Evolutionary conservation across 2,888 invertebrate species (phyloP).

Genomic region (Anoncus sp.): DNA sequence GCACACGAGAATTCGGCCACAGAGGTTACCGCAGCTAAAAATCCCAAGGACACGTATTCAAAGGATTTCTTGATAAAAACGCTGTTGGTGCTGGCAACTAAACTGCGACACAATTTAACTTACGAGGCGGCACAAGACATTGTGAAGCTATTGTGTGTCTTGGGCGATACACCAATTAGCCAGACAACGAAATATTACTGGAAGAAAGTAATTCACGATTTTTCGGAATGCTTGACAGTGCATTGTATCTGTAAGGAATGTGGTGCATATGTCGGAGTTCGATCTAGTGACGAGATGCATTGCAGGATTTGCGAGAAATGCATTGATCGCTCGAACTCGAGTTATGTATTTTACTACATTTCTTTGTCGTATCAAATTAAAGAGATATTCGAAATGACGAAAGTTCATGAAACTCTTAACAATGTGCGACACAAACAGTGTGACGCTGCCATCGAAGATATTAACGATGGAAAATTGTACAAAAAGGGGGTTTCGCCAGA

Average conservation of each 20-base stretch:
- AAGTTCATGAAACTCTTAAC: constrained; percentile 9
- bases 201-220: constrained; percentile 6
- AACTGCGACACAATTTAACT: constrained; percentile 32
- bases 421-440: not conserved
- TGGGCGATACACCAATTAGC: not conserved
- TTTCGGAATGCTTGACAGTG: constrained; percentile 23
- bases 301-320: constrained; percentile 7
- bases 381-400: constrained; percentile 24
- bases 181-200: constrained; percentile 20
- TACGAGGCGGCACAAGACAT: constrained; percentile 37
- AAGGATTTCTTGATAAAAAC: constrained; percentile 24
- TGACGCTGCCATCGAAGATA: constrained; percentile 43
- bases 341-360: constrained; percentile 21
- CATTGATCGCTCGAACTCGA: constrained; percentile 6
- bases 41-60: constrained; percentile 12
- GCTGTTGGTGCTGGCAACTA: constrained; percentile 33
- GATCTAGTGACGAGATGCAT: not conserved
- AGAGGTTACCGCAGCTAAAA: not conserved
- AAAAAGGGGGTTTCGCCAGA: constrained; percentile 28
- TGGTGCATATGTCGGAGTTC: constrained; percentile 13
- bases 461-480: constrained; percentile 47
- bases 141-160: constrained; percentile 1
- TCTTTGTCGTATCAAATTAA: constrained; percentile 18
- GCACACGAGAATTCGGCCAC: too few species aligned
- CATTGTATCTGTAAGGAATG: constrained; percentile 32